Evolutionary conservation across 2,113 vertebrate genomes (phyloP).

Genomic region (Elanoides forficatus): DNA sequence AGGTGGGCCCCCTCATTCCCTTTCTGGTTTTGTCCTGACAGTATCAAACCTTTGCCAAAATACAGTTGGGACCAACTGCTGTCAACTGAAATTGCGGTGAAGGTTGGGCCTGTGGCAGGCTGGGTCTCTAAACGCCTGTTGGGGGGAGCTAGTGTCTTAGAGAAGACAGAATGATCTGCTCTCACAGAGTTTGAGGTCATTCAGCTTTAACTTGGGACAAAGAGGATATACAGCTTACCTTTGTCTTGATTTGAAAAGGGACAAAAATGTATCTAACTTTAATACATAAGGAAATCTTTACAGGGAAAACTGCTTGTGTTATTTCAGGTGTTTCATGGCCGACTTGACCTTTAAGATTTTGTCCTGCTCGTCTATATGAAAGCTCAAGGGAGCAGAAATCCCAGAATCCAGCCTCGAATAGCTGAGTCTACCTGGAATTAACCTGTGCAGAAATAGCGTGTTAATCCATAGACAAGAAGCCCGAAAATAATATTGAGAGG

Average conservation of each 20-base stretch:
- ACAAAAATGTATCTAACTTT: background rate
- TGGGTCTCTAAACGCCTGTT: background rate
- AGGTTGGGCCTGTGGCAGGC: background rate
- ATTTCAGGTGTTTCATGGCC: background rate
- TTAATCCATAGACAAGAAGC: background rate
- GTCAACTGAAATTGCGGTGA: background rate
- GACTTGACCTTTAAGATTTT: background rate
- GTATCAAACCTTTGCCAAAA: background rate
- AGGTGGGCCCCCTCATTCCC: background rate
- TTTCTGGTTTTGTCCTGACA: background rate
- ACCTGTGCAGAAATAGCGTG: background rate
- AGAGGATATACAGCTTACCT: background rate
- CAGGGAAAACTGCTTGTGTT: background rate
- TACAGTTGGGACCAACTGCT: background rate
- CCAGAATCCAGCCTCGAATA: background rate
- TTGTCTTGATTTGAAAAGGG: background rate
- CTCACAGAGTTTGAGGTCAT: background rate
- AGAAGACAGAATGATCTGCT: background rate
- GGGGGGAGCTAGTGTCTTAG: background rate
- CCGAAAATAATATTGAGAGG: background rate
- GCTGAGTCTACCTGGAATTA: background rate
- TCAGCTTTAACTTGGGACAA: background rate
- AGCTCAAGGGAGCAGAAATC: conserved; percentile 4
- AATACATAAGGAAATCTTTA: background rate
- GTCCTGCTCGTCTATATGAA: background rate